Evolutionary conservation across 2,113 vertebrate species (phyloP), one percentile per base, ranked within the genome.

Genomic region (Myrmophylax atrothorax): DNA sequence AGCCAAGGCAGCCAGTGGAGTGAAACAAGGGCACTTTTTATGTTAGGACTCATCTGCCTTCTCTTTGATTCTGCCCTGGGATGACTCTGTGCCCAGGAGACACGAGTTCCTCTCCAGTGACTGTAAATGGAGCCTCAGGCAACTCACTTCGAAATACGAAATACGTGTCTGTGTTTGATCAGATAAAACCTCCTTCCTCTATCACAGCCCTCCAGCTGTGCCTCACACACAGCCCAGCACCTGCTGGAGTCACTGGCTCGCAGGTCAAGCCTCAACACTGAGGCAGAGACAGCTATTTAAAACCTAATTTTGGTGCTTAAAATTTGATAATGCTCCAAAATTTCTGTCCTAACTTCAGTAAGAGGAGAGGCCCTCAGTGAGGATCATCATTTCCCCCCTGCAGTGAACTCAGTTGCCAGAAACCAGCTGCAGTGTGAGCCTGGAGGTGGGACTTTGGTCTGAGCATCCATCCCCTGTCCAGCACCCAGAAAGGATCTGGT

Each of bases 111-210:
- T 91, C 66, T 89, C 64, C 84, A 78, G 33, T 74, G 73, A 29
- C 56, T 70, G 47, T 26, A 94, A 91, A 84, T 84, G 68, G 79
- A 94, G 81, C 93, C 73, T 93, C 74, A 44, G 81, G 89, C 89
- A 94, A 38, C 80, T 89, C 60, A 50, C 50, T 89, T 59, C 55
- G 50, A 74, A 78, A 78, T 74, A 28, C 55, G 50, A 74, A 78
- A 78, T 74, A 28, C 14, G 33, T 59, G 64, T 63, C 35, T 89
- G 1, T 53, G 9, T 95, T 89, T 89, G 84, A 89, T 75, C 77
- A 81, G 60, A 87, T 75, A 66, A 95, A 94, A 63, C 47, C 19
- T 76, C n/a, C 28, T 79, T 89, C 49, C 38, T 46, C 5, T 69
- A 66, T 84, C 87, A 84, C 33, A 93, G 87, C 73, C 87, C 59